These are phyloP conservation scores for Taenioides sp. DNA, from an alignment of 2,797 vertebrate species.

Conservation along the genomic window DNA sequence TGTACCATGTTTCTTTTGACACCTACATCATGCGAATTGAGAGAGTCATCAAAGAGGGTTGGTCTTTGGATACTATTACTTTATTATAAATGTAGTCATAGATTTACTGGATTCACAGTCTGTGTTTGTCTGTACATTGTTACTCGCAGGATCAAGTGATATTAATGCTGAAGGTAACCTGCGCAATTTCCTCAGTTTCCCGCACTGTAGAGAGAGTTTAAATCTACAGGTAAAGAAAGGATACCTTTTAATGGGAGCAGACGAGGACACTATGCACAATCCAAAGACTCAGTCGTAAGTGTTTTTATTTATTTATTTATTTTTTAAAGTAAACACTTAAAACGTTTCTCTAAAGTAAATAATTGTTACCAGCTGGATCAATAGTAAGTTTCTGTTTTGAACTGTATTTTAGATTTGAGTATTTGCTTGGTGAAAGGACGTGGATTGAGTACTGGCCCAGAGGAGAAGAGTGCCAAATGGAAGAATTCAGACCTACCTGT, in stretches of 20 bases:
- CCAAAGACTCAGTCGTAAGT: constrained; percentile 20
- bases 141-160: constrained; percentile 58
- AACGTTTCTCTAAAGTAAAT: too few relatives aligned
- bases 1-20: constrained; percentile 27
- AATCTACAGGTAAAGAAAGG: constrained; percentile 35
- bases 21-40: constrained; percentile 50
- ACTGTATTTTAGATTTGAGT: constrained; percentile 48
- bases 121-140: background rate
- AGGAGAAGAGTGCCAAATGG: constrained; percentile 36
- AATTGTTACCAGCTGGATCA: background rate
- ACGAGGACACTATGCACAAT: constrained; percentile 46
- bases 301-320: too few relatives aligned
- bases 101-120: background rate
- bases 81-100: background rate
- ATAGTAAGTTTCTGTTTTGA: background rate
- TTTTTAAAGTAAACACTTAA: too few relatives aligned
- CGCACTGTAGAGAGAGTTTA: constrained; percentile 64
- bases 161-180: constrained; percentile 28
- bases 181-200: constrained; percentile 63
- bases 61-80: constrained; percentile 9
- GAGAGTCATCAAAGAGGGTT: constrained; percentile 66
- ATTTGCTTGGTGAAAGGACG: constrained; percentile 59
- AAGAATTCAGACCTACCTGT: constrained; percentile 9
- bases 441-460: constrained; percentile 74
- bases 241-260: constrained; percentile 77